Evolutionary conservation across 2,888 invertebrate species (phyloP).

Genomic region (Linyphia triangularis): DNA sequence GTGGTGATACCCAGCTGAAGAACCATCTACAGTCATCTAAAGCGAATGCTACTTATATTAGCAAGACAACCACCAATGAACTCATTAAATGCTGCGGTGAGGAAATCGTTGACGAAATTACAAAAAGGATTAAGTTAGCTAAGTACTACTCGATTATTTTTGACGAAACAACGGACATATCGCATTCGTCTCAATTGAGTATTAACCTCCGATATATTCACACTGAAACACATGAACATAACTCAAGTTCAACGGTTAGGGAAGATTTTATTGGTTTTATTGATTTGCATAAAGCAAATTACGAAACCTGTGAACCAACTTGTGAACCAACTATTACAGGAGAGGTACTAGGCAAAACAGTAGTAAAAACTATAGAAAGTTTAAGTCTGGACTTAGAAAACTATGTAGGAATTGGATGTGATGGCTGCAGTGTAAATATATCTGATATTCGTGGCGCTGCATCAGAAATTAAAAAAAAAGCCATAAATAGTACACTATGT

Average conservation of each 20-base stretch:
- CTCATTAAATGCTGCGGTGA: constrained; percentile 21
- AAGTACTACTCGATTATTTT: constrained; percentile 6
- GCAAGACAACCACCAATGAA: constrained; percentile 21
- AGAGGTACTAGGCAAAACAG: neutral
- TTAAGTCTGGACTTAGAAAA: neutral
- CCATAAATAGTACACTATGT: neutral
- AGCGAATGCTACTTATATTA: neutral
- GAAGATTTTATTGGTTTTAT: constrained; percentile 23
- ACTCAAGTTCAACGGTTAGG: neutral
- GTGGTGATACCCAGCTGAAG: no score
- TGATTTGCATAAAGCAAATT: constrained; percentile 1
- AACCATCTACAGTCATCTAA: no score
- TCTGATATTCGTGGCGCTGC: constrained; percentile 7
- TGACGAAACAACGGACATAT: constrained; percentile 29
- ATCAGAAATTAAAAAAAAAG: constrained; percentile 2
- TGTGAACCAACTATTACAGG: no score
- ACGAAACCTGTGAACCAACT: no score
- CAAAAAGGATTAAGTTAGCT: neutral
- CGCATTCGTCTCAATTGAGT: neutral
- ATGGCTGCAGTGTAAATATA: neutral
- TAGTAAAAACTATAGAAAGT: neutral
- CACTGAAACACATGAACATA: no score
- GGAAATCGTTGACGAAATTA: neutral
- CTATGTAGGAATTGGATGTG: constrained; percentile 6
- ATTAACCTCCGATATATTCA: neutral